phyloP scores from a whole-genome alignment of 2,797 vertebrate species.

The Furcifer pardalis region DNA sequence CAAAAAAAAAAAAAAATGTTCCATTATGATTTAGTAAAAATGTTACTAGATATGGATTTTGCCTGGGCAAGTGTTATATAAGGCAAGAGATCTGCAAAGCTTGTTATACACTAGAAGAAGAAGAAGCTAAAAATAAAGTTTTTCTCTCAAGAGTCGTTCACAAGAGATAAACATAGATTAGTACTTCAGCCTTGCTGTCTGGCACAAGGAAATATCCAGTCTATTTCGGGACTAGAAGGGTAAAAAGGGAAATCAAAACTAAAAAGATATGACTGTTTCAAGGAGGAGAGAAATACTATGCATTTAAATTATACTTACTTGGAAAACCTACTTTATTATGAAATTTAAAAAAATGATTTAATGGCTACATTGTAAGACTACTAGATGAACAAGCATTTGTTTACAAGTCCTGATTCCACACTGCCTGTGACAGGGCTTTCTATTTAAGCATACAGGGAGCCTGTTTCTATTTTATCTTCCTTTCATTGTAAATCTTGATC shows the following conservation, averaged over 20 bases:
- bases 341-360: background rate
- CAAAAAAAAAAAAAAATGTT: background rate
- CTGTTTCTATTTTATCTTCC: background rate
- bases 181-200: background rate
- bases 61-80: background rate
- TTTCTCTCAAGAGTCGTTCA: background rate
- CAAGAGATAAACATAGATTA: background rate
- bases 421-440: background rate
- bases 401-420: background rate
- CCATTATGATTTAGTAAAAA: background rate
- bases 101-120: background rate
- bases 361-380: background rate
- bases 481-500: background rate
- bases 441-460: background rate
- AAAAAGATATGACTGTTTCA: slow-evolving; percentile 7
- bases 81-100: background rate
- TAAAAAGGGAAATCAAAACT: slow-evolving; percentile 33
- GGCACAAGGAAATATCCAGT: slow-evolving; percentile 29
- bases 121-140: no score
- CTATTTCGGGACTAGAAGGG: slow-evolving; percentile 49
- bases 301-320: accelerated
- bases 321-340: background rate
- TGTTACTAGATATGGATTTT: background rate
- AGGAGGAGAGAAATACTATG: background rate
- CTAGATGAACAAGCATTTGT: background rate